Percentiles rank a stretch among this genome's conserved stretches.
Evolutionary conservation across 2,888 invertebrate genomes (phyloP).

Genomic region (Nomada fabriciana): DNA sequence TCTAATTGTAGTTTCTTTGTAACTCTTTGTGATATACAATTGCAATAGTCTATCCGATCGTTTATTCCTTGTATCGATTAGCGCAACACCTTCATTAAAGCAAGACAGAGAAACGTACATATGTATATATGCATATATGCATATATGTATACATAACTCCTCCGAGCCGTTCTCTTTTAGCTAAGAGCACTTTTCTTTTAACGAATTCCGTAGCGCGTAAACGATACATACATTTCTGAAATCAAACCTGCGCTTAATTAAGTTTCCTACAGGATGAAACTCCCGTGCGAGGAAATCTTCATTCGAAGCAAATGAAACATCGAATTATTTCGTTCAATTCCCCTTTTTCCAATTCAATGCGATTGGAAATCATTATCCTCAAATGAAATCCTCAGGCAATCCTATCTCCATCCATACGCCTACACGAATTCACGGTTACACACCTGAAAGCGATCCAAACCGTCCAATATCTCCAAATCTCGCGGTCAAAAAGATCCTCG

Average conservation of each 20-base stretch:
- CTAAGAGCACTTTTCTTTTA: not conserved
- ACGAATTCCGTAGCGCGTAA: not conserved
- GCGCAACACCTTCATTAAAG: conserved; percentile 78
- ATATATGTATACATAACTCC: conserved; percentile 42
- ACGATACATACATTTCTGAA: not conserved
- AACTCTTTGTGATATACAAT: conserved; percentile 84
- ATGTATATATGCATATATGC: not conserved
- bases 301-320: not conserved
- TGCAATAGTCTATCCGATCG: conserved; percentile 83
- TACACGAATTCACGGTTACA: too few relatives aligned
- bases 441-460: too few relatives aligned
- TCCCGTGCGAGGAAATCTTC: not conserved
- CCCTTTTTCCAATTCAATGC: too few relatives aligned
- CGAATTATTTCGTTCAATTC: not conserved
- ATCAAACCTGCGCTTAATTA: not conserved
- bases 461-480: too few relatives aligned
- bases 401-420: too few relatives aligned
- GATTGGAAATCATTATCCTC: too few relatives aligned
- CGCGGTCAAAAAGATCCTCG: too few relatives aligned
- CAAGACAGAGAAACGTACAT: conserved; percentile 73
- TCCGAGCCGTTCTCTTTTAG: not conserved
- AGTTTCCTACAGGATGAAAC: not conserved
- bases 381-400: too few relatives aligned
- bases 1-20: conserved; percentile 84
- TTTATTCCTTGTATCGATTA: conserved; percentile 82